phyloP scores from a whole-genome alignment of 2,888 invertebrate genomes.

The Sycophila texana region DNA sequence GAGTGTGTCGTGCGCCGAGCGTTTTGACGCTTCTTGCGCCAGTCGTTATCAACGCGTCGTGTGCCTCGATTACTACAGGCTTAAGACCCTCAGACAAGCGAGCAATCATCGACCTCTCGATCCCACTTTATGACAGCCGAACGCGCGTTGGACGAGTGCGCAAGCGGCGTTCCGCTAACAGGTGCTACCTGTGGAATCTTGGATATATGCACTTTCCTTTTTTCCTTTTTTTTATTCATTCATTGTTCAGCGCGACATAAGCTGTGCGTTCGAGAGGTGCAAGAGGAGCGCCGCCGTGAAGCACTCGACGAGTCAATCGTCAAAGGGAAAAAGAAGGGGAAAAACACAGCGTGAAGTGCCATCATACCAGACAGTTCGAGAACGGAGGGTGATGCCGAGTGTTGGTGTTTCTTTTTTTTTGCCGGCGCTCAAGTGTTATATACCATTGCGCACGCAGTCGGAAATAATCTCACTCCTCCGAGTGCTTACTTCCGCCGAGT shows the following conservation, averaged over 20 bases:
- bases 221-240: conserved; percentile 2
- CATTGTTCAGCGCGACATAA: not conserved
- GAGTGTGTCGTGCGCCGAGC: conserved; percentile 21
- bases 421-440: conserved; percentile 20
- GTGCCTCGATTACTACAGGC: conserved; percentile 13
- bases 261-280: conserved; percentile 4
- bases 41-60: conserved; percentile 19
- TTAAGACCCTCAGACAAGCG: too few relatives aligned
- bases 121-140: not conserved
- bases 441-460: conserved; percentile 31
- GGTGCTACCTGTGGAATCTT: too few relatives aligned
- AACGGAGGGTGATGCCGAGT: conserved; percentile 72
- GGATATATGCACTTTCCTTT: not conserved
- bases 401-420: conserved; percentile 64
- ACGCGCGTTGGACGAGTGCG: too few relatives aligned
- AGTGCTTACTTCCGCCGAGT: not conserved
- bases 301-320: conserved; percentile 45
- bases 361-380: conserved; percentile 74
- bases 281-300: conserved; percentile 1
- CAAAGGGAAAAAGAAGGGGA: conserved; percentile 54
- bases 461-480: conserved; percentile 12
- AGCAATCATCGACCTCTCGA: too few relatives aligned
- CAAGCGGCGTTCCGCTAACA: too few relatives aligned
- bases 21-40: conserved; percentile 5
- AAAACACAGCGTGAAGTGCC: conserved; percentile 74